A percentile compares a stretch with the other conserved stretches of the same genome.
These are phyloP conservation scores for Athalia circularis DNA, from an alignment of 2,888 invertebrate species.

Conservation along the genomic window DNA sequence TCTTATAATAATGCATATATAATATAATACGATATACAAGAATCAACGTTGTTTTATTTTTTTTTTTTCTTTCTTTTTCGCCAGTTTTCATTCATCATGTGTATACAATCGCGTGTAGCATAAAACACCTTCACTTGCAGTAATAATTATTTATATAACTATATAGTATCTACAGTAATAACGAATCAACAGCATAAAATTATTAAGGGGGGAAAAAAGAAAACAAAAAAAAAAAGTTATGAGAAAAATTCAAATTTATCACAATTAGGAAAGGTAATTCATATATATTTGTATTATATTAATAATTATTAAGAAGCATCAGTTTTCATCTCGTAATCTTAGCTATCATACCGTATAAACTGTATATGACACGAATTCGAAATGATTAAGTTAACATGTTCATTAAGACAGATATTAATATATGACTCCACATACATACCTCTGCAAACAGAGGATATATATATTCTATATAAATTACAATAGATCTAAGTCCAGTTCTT, in stretches of 20 bases:
- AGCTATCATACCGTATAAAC: not conserved
- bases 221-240: not conserved
- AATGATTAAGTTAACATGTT: not conserved
- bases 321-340: not conserved
- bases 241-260: not conserved
- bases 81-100: too few species aligned
- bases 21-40: not conserved
- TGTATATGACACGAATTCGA: conserved; percentile 1
- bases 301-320: too few species aligned
- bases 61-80: not conserved
- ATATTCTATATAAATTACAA: too few species aligned
- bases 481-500: too few species aligned
- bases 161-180: not conserved
- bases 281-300: not conserved
- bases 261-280: not conserved
- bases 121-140: too few species aligned
- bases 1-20: not conserved
- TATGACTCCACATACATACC: too few species aligned
- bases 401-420: not conserved
- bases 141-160: not conserved
- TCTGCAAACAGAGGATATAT: too few species aligned
- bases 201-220: not conserved
- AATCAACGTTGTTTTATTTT: not conserved
- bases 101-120: too few species aligned
- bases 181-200: not conserved